Percentiles rank a stretch among this genome's conserved stretches.
These are phyloP conservation scores for Nephrotoma flavescens DNA, from an alignment of 2,888 invertebrate species.

Conservation along the genomic window DNA sequence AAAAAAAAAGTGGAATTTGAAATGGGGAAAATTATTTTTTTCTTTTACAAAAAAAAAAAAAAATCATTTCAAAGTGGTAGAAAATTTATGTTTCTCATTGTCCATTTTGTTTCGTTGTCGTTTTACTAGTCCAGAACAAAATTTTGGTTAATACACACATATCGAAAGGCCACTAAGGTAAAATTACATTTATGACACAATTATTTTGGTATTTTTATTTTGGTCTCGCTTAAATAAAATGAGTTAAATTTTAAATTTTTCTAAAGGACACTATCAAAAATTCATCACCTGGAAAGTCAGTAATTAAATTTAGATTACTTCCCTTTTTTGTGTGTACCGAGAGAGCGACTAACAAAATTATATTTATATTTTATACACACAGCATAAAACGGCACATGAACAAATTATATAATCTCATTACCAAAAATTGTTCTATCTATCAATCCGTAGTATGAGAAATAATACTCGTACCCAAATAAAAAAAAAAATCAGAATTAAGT, in stretches of 20 bases:
- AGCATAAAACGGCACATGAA: background rate
- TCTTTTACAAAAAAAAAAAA: background rate
- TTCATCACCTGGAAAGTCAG: background rate
- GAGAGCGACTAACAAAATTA: background rate
- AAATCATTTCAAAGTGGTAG: background rate
- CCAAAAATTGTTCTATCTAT: background rate
- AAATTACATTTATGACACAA: background rate
- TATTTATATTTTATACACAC: background rate
- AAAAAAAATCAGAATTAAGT: background rate
- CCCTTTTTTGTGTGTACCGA: background rate
- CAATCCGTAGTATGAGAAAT: background rate
- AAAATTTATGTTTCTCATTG: background rate
- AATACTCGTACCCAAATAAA: background rate
- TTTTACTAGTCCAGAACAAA: background rate
- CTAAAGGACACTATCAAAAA: background rate
- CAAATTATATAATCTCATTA: background rate
- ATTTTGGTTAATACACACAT: background rate
- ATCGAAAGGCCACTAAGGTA: background rate
- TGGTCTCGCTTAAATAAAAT: background rate
- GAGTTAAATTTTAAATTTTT: background rate
- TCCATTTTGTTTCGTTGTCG: background rate
- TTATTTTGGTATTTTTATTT: background rate
- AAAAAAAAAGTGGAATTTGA: background rate
- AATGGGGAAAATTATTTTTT: background rate
- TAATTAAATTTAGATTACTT: background rate